A percentile compares a stretch with the other conserved stretches of the same genome.
Evolutionary conservation across 2,797 vertebrate genomes (phyloP).

Genomic region (Poeciliopsis gracilis): DNA sequence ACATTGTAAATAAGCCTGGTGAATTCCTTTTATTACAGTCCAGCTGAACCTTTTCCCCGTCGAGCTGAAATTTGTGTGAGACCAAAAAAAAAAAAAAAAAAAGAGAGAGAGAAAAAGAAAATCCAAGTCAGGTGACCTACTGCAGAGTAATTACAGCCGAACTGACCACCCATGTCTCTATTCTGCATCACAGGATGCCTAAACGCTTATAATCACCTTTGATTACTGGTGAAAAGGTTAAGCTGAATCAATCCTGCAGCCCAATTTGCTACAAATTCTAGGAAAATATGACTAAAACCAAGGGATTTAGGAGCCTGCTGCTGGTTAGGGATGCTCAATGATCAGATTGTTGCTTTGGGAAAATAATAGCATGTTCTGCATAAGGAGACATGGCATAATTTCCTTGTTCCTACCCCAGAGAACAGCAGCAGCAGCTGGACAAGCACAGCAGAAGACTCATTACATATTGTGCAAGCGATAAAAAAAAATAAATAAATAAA

Average conservation of each 20-base stretch:
- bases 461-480: conserved; percentile 63
- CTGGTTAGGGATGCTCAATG: conserved; percentile 63
- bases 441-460: conserved; percentile 45
- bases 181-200: conserved; percentile 63
- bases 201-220: conserved; percentile 71
- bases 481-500: conserved; percentile 41
- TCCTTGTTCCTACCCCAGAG: conserved; percentile 58
- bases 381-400: conserved; percentile 58
- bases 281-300: conserved; percentile 56
- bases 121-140: conserved; percentile 57
- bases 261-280: conserved; percentile 56
- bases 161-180: conserved; percentile 45
- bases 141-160: conserved; percentile 53
- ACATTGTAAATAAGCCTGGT: conserved; percentile 61
- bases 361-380: conserved; percentile 71
- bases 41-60: conserved; percentile 51
- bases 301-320: conserved; percentile 58
- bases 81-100: conserved; percentile 24
- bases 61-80: conserved; percentile 50
- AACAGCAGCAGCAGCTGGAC: conserved; percentile 73
- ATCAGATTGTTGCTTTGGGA: conserved; percentile 68
- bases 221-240: conserved; percentile 74
- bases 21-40: conserved; percentile 60
- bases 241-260: conserved; percentile 63
- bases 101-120: neutral